phyloP scores from a whole-genome alignment of 2,113 vertebrate species.

The Poeciliopsis prolifica region DNA sequence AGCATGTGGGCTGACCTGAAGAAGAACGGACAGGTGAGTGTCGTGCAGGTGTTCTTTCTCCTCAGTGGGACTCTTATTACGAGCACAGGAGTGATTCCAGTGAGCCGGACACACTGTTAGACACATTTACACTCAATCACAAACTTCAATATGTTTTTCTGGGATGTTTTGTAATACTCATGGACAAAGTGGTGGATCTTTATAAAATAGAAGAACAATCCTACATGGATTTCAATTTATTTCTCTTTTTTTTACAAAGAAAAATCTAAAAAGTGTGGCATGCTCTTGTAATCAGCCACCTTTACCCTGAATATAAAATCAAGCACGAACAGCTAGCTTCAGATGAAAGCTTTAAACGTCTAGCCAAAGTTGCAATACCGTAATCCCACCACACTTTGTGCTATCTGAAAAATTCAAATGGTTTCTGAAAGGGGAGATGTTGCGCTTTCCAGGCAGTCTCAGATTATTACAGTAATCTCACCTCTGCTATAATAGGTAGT shows the following conservation, averaged over 20 bases:
- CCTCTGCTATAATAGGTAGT: no score
- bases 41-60: neutral
- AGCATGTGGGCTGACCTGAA: slow-evolving; percentile 97
- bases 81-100: neutral
- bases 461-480: no score
- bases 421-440: no score
- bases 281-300: neutral
- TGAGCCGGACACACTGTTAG: no score
- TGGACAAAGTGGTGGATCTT: neutral
- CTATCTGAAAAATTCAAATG: no score
- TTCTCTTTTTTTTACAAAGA: neutral
- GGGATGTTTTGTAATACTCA: neutral
- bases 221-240: neutral
- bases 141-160: neutral
- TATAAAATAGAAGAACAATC: neutral
- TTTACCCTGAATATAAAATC: neutral
- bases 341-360: neutral
- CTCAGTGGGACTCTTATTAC: neutral
- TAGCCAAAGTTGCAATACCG: no score
- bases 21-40: slow-evolving; percentile 94
- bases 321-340: neutral
- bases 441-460: no score
- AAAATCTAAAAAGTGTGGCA: neutral
- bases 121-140: no score
- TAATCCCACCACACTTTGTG: no score